These are phyloP conservation scores for Dione vanillae DNA, from an alignment of 2,888 invertebrate species.

Conservation along the genomic window DNA sequence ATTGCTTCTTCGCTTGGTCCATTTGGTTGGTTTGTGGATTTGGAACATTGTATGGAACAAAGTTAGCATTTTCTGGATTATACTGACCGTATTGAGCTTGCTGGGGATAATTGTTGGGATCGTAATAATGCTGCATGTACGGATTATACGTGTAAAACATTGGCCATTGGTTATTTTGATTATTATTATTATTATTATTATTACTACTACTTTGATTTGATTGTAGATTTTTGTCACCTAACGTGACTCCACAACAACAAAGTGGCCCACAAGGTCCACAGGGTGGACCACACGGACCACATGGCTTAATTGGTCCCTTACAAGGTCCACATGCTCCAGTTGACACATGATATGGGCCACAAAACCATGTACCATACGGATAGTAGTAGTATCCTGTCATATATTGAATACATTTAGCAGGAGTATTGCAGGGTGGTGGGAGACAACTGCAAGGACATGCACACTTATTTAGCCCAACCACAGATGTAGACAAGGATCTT, in stretches of 20 bases:
- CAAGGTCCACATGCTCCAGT: slow-evolving; percentile 46
- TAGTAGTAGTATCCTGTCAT: slow-evolving; percentile 76
- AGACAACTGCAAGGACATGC: slow-evolving; percentile 50
- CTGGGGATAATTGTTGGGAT: not conserved
- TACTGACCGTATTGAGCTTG: slow-evolving; percentile 22
- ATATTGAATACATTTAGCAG: slow-evolving; percentile 64
- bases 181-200: not conserved
- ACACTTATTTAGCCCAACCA: slow-evolving; percentile 17
- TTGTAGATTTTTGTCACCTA: not conserved
- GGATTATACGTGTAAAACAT: slow-evolving; percentile 25
- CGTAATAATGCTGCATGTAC: slow-evolving; percentile 24
- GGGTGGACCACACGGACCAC: slow-evolving; percentile 49
- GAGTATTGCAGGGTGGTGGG: slow-evolving; percentile 66
- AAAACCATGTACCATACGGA: slow-evolving; percentile 73
- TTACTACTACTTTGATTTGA: not conserved
- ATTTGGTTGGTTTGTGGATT: slow-evolving; percentile 44
- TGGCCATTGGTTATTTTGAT: slow-evolving; percentile 8
- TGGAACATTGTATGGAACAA: slow-evolving; percentile 46
- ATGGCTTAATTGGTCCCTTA: slow-evolving; percentile 48
- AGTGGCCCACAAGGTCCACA: slow-evolving; percentile 51
- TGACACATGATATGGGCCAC: slow-evolving; percentile 69
- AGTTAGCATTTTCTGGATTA: slow-evolving; percentile 13
- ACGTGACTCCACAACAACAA: slow-evolving; percentile 46
- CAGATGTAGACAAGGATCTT: slow-evolving; percentile 23
- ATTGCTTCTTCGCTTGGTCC: not conserved